Base-by-base conservation (phyloP, 2,888 invertebrate genomes). In the Drosophila subquinaria region DNA sequence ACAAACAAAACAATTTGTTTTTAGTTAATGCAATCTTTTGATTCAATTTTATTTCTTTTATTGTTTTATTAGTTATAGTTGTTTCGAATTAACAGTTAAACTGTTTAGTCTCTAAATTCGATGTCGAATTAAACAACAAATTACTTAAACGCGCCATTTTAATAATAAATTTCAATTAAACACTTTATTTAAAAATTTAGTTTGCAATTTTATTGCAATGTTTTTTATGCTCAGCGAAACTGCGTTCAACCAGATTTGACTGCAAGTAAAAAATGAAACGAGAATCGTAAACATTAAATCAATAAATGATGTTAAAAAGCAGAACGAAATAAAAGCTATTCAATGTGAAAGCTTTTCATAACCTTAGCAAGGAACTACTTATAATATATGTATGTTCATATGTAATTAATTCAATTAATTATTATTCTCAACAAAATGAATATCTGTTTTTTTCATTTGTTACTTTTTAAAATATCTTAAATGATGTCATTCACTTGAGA, bases 51-150 rank as follows among this genome's bases (percentile, higher is more conserved):
- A 42, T 66, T 47, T 11, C 47, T 64, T 17, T 17, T n/a, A 64
- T 10, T 48, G 38, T 55, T 50, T 50, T 20, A 33, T 20, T 20
- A 36, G 36, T 8, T 43, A 61, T 5, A 27, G 27, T 57, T 6
- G 43, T 65, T 27, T 40, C 1, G 9, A 50, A 30, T 62, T 80
- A 80, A 77, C 71, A 83, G 76, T 76, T 73, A 87, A 86, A 90
- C 86, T 88, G 89, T 90, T 87, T 91, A 91, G 91, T 91, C 91
- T 91, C 81, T 91, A 85, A 86, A 78, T 72, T 75, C 51, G 72
- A 79, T 48, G 55, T 64, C 48, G 62, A 81, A 82, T 81, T 78
- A 55, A 71, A 79, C 71, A 77, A 77, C 66, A 82, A 86, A 82
- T 76, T 89, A 85, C 83, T 92, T 84, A 70, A 82, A 84, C 88